A percentile compares a stretch with the other conserved stretches of the same genome.
phyloP scores from a whole-genome alignment of 2,888 invertebrate species.

The Pteria penguin region DNA sequence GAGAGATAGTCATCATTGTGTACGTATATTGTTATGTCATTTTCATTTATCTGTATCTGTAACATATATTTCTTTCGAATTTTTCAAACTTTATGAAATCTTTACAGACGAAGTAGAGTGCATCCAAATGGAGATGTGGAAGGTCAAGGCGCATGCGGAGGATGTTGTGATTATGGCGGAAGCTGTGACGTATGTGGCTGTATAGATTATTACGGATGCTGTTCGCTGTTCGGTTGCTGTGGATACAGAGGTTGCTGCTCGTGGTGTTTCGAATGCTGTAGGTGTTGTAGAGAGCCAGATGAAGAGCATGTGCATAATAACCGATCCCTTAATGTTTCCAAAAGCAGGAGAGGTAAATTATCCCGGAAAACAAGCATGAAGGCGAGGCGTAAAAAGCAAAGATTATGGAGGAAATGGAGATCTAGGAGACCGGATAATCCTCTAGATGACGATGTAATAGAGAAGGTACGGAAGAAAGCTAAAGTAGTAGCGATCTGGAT shows the following conservation, averaged over 20 bases:
- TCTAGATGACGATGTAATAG: conserved; percentile 24
- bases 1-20: too few species aligned
- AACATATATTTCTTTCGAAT: too few species aligned
- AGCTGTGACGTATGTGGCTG: conserved; percentile 33
- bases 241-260: conserved; percentile 36
- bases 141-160: conserved; percentile 21
- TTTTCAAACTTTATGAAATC: too few species aligned
- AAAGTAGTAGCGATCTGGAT: conserved; percentile 25
- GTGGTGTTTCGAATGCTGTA: conserved; percentile 29
- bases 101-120: too few species aligned
- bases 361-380: conserved; percentile 18
- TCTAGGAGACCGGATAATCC: conserved; percentile 20
- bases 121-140: neutral
- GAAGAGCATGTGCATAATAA: conserved; percentile 11
- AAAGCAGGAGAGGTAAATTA: neutral
- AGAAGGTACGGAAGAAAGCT: conserved; percentile 25
- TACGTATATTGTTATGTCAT: too few species aligned
- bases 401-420: conserved; percentile 10
- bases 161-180: conserved; percentile 31
- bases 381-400: conserved; percentile 7
- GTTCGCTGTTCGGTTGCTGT: conserved; percentile 36
- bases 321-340: neutral
- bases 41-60: too few species aligned
- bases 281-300: conserved; percentile 38
- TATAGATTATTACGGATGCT: conserved; percentile 39